These are phyloP conservation scores for Steatornis caripensis DNA, from an alignment of 2,113 vertebrate genomes.

Conservation along the genomic window DNA sequence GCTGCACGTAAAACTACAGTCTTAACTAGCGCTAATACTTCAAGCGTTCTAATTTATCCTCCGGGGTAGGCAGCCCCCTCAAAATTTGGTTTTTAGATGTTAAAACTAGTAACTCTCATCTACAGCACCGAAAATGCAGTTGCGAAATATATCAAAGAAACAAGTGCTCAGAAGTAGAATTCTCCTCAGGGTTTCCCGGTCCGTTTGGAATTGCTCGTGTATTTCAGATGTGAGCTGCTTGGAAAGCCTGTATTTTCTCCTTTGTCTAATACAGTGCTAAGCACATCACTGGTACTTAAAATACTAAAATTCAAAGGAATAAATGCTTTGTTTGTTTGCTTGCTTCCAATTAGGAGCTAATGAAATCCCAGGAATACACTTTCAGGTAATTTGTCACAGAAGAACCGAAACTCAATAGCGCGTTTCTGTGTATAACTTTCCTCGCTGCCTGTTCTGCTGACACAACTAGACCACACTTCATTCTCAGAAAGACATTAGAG, in stretches of 20 bases:
- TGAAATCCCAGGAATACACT: slow-evolving; percentile 22
- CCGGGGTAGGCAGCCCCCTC: background rate
- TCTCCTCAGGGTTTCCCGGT: background rate
- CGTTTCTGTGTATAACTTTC: background rate
- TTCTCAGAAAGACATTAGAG: slow-evolving; percentile 16
- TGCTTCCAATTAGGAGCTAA: slow-evolving; percentile 32
- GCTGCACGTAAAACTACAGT: background rate
- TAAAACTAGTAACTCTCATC: background rate
- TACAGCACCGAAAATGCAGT: background rate
- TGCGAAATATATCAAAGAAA: slow-evolving; percentile 4
- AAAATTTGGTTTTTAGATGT: background rate
- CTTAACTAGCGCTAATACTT: background rate
- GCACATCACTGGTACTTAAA: background rate
- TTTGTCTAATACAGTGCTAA: background rate
- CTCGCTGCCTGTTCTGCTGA: slow-evolving; percentile 19
- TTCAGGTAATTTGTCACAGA: slow-evolving; percentile 9
- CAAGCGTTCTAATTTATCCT: slow-evolving; percentile 11
- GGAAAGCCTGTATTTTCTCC: background rate
- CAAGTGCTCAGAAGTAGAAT: background rate
- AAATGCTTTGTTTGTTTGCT: slow-evolving; percentile 31
- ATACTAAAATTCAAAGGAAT: background rate
- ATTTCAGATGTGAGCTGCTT: background rate
- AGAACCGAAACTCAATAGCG: background rate
- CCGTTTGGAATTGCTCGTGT: background rate
- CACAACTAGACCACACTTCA: slow-evolving; percentile 22